Evolutionary conservation across 2,113 vertebrate species (phyloP).

Genomic region (Lethenteron reissneri): DNA sequence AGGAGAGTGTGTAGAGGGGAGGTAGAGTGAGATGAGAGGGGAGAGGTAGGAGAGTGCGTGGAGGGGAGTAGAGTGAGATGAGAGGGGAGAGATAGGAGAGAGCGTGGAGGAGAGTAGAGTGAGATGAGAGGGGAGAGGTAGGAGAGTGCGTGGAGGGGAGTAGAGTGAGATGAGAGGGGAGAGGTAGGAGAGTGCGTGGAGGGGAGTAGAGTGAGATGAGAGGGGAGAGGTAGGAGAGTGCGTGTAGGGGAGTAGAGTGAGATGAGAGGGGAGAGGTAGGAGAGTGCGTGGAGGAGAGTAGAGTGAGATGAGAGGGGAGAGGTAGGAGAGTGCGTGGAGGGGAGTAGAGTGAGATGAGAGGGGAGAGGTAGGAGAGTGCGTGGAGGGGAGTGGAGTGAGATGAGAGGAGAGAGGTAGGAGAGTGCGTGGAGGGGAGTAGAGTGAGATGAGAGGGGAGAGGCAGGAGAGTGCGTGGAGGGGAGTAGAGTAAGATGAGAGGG

Average conservation of each 20-base stretch:
- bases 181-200: background rate
- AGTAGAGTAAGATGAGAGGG: no score
- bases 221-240: background rate
- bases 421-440: no score
- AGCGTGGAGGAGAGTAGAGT: background rate
- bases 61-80: background rate
- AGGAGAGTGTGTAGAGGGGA: no score
- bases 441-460: no score
- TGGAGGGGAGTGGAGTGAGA: no score
- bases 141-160: background rate
- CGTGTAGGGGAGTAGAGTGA: background rate
- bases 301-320: background rate
- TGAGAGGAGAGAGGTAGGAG: no score
- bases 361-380: no score
- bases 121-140: background rate
- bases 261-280: background rate
- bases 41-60: no score
- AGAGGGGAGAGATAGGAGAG: background rate
- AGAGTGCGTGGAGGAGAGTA: background rate
- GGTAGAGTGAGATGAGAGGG: no score
- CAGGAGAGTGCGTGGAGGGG: no score
- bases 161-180: background rate
- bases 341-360: no score
- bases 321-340: no score
- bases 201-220: background rate